Evolutionary conservation across 2,113 vertebrate species (phyloP).

Genomic region (Chloropsis hardwickii): DNA sequence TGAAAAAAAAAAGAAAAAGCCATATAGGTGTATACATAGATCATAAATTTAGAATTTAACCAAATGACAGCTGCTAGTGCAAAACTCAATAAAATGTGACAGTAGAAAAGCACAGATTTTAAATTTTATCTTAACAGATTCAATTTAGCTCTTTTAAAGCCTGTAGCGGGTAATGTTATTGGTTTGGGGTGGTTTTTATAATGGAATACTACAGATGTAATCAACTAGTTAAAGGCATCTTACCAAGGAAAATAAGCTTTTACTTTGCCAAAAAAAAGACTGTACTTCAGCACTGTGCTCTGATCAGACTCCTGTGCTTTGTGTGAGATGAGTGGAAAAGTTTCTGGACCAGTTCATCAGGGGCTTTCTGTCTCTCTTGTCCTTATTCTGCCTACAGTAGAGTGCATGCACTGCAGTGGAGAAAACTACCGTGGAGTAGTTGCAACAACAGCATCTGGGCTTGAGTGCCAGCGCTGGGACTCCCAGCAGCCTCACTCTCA

Average conservation of each 20-base stretch:
- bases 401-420: constrained; percentile 91
- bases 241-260: neutral
- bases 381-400: constrained; percentile 71
- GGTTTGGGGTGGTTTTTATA: rapidly evolving
- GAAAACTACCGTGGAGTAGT: constrained; percentile 85
- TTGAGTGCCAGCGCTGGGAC: constrained; percentile 81
- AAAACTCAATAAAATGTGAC: neutral
- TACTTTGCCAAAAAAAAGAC: neutral
- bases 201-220: neutral
- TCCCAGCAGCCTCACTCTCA: constrained; percentile 86
- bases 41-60: neutral
- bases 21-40: neutral
- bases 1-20: rapidly evolving
- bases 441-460: constrained; percentile 74
- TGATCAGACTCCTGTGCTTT: neutral
- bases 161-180: neutral
- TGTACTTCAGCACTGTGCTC: neutral
- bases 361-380: neutral
- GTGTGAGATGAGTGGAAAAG: neutral
- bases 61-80: neutral
- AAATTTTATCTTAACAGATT: neutral
- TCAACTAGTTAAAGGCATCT: neutral
- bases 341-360: neutral
- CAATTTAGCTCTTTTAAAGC: neutral
- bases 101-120: neutral